Evolutionary conservation across 2,113 vertebrate species (phyloP), one percentile per base, ranked within the genome.

Genomic region (Carassius carassius): DNA sequence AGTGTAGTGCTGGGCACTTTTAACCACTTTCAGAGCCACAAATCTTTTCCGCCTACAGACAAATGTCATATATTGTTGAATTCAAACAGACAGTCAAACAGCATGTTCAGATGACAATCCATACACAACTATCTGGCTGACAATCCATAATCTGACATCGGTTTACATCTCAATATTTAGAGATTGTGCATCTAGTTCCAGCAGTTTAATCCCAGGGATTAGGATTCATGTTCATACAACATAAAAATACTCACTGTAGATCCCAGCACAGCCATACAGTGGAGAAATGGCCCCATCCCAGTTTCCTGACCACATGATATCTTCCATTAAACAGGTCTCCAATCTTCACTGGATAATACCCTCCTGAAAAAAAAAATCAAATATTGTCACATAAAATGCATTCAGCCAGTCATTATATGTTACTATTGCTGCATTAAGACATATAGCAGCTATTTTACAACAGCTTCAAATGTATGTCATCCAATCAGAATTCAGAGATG

Each of bases 251-350:
- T 89, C 92, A 98, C 97, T 96, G 96, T 47, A 98, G 91, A 88
- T 98, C 97, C 97, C 97, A 98, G 93, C 97, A 98, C 47, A 98
- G 95, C 97, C 97, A 98, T 9, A 98, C 97, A 0, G 97, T 98
- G 37, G 97, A 97, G 88, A 98, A 98, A 86, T 98, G 97, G 13
- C 97, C 97, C 97, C 97, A 98, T 85, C 97, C 97, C 82, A 98
- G 93, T 85, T 98, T 98, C 32, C 97, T 93, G 60, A 98, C 96
- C 62, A 98, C 97, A 5, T 98, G 97, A 92, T 98, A 98, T 47
- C 96, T 89, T 67, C 96, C 96, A 1, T 97, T 96, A 89, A 98
- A 98, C 85, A 98, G 91, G 87, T 98, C 97, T 0, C 97, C 97
- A 0, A 97, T 97, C 89, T 94, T 95, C 84, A 98, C 97, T 0